phyloP scores from a whole-genome alignment of 2,888 invertebrate species.

The Pterostichus niger region DNA sequence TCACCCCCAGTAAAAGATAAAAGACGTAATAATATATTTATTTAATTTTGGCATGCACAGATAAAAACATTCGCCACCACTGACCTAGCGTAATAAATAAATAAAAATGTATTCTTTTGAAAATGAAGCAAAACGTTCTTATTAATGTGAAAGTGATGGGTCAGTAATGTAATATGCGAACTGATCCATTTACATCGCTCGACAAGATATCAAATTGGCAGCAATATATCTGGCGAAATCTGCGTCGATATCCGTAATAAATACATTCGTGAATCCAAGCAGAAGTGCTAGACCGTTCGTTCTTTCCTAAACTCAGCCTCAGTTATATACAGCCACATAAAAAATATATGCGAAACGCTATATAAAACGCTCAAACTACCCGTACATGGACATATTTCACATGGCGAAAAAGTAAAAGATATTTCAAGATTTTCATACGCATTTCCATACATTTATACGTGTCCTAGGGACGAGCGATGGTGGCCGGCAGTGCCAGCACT shows the following conservation, averaged over 20 bases:
- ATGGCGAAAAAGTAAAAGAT: constrained; percentile 70
- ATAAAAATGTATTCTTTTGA: too few species aligned
- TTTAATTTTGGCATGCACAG: too few species aligned
- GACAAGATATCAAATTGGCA: constrained; percentile 34
- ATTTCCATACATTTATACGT: constrained; percentile 73
- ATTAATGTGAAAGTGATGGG: too few species aligned
- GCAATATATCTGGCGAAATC: constrained; percentile 21
- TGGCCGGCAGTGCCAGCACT: background rate
- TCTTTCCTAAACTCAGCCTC: background rate
- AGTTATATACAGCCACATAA: constrained; percentile 37
- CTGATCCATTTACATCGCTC: background rate
- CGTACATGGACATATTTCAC: constrained; percentile 71
- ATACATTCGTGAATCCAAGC: constrained; percentile 28
- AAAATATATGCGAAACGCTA: constrained; percentile 56
- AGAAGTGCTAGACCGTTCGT: constrained; percentile 2
- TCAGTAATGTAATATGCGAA: too few species aligned
- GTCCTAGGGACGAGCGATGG: constrained; percentile 67
- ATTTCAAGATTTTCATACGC: constrained; percentile 72
- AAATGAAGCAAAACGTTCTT: too few species aligned
- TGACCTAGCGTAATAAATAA: too few species aligned
- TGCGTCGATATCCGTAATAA: constrained; percentile 22
- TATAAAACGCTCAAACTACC: constrained; percentile 67
- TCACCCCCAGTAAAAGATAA: too few species aligned
- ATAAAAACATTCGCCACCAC: too few species aligned
- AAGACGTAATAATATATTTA: too few species aligned